Conservation (phyloP, 2,888 invertebrate species). For the Anodontia alba region DNA sequence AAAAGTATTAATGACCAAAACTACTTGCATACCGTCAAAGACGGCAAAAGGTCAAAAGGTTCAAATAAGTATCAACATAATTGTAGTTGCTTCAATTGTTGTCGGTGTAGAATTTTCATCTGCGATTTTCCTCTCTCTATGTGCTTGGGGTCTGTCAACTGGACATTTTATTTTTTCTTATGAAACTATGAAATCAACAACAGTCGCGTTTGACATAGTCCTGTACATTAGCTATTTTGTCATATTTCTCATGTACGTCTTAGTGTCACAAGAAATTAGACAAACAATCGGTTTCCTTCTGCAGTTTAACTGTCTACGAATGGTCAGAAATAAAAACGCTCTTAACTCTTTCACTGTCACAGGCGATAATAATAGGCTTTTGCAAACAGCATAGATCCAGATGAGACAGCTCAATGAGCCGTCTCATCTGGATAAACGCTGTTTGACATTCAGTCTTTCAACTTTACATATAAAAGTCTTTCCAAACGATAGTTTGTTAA, state of each 20-base stretch:
- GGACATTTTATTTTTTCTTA: not conserved
- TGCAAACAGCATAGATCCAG: too few species aligned
- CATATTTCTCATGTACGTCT: not conserved
- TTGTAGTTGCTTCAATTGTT: not conserved
- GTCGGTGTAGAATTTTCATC: not conserved
- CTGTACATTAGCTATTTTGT: constrained; percentile 13
- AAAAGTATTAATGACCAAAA: not conserved
- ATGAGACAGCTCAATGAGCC: too few species aligned
- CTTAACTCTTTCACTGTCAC: too few species aligned
- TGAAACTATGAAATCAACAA: not conserved
- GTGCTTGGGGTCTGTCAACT: not conserved
- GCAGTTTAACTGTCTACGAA: too few species aligned
- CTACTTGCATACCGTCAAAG: not conserved
- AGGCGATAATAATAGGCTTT: too few species aligned
- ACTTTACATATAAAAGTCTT: too few species aligned
- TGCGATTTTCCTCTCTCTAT: constrained; percentile 2
- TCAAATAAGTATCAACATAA: not conserved
- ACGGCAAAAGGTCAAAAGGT: not conserved
- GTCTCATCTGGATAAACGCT: too few species aligned
- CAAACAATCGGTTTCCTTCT: not conserved
- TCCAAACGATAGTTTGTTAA: too few species aligned
- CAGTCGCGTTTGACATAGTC: constrained; percentile 7
- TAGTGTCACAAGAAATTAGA: not conserved
- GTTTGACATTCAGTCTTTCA: too few species aligned
- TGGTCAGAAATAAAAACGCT: too few species aligned